Evolutionary conservation across 2,113 vertebrate genomes (phyloP).

Genomic region (Epinephelus lanceolatus): DNA sequence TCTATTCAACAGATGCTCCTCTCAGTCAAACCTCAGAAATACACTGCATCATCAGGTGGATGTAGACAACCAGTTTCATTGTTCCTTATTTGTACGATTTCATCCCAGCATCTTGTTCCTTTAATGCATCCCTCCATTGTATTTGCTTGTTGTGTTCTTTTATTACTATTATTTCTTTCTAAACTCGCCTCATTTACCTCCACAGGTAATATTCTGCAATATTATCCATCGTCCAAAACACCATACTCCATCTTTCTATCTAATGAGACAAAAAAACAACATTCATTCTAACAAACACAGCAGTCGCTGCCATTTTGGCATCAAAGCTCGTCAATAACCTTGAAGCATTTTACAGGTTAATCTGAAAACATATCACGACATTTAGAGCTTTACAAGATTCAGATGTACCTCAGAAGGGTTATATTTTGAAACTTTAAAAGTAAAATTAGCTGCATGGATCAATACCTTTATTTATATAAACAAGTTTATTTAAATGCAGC

Average conservation of each 20-base stretch:
- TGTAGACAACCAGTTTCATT: slow-evolving; percentile 82
- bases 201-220: slow-evolving; percentile 54
- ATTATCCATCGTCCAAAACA: slow-evolving; percentile 47
- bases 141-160: slow-evolving; percentile 55
- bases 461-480: slow-evolving; percentile 33
- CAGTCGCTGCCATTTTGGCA: slow-evolving; percentile 16
- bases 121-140: slow-evolving; percentile 64
- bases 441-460: slow-evolving; percentile 9
- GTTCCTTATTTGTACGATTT: slow-evolving; percentile 64
- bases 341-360: background rate
- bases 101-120: slow-evolving; percentile 75
- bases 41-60: slow-evolving; percentile 80
- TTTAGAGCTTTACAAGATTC: slow-evolving; percentile 5
- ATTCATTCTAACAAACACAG: slow-evolving; percentile 36
- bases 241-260: slow-evolving; percentile 27
- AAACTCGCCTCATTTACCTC: slow-evolving; percentile 41
- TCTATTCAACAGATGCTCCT: slow-evolving; percentile 25
- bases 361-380: background rate
- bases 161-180: slow-evolving; percentile 7
- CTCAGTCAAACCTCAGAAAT: slow-evolving; percentile 61
- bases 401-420: background rate
- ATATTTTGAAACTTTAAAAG: background rate
- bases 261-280: slow-evolving; percentile 20
- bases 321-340: slow-evolving; percentile 1
- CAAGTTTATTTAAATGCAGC: slow-evolving; percentile 18